Percentiles rank a stretch among this genome's conserved stretches.
phyloP scores from a whole-genome alignment of 2,888 invertebrate species.

The Eupithecia vulgata region DNA sequence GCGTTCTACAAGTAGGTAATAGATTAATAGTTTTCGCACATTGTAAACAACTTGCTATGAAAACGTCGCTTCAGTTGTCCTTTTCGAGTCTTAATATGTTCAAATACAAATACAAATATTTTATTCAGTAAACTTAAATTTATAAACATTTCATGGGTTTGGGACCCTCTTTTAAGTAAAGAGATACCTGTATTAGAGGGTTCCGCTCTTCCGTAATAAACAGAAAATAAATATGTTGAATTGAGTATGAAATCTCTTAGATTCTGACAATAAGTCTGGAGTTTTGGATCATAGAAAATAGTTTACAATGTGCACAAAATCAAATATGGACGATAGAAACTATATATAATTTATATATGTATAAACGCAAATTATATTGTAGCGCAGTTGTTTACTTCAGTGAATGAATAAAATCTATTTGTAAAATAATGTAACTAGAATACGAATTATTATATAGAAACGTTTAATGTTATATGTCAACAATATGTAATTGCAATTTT shows the following conservation, averaged over 20 bases:
- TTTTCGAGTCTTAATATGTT: background rate
- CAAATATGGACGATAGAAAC: background rate
- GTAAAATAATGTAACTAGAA: conserved; percentile 4
- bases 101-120: too few species aligned
- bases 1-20: background rate
- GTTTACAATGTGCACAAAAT: background rate
- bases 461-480: background rate
- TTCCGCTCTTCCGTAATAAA: too few species aligned
- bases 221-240: too few species aligned
- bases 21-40: background rate
- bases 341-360: too few species aligned
- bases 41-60: background rate
- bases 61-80: background rate
- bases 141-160: too few species aligned
- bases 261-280: too few species aligned
- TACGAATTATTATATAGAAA: background rate
- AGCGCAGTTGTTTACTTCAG: background rate
- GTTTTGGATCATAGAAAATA: background rate
- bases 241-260: background rate
- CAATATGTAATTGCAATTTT: conserved; percentile 6
- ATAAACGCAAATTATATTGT: background rate
- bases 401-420: conserved; percentile 8
- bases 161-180: too few species aligned
- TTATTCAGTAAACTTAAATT: too few species aligned
- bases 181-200: too few species aligned